These are phyloP conservation scores for Alloscopus bannaensis DNA, from an alignment of 2,888 invertebrate species.

Conservation along the genomic window DNA sequence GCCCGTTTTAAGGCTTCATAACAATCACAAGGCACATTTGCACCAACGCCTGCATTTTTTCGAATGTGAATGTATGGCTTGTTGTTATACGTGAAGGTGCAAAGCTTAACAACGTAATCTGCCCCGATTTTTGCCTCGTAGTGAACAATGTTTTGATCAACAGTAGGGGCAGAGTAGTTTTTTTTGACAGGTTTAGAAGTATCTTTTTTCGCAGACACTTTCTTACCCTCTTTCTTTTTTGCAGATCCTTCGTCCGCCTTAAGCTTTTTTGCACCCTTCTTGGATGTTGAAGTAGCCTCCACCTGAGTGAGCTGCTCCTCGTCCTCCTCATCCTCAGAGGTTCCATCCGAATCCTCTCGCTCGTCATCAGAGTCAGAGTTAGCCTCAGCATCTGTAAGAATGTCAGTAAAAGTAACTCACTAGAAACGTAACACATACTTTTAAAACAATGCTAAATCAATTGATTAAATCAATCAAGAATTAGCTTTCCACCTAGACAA, in stretches of 20 bases:
- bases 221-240: neutral
- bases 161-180: neutral
- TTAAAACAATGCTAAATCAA: neutral
- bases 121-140: slow-evolving; percentile 22
- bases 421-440: too few species aligned
- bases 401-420: too few species aligned
- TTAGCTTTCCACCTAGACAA: neutral
- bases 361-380: neutral
- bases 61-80: slow-evolving; percentile 10
- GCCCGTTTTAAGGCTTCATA: neutral
- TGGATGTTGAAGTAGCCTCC: neutral
- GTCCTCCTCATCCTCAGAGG: neutral
- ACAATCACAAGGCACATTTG: neutral
- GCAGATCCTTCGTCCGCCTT: neutral
- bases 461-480: slow-evolving; percentile 8
- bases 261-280: neutral
- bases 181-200: neutral
- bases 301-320: neutral
- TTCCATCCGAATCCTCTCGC: too few species aligned
- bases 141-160: neutral
- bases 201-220: neutral
- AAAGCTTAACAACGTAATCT: neutral
- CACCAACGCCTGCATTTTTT: neutral
- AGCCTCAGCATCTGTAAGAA: neutral
- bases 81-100: neutral